Conservation (phyloP, 2,113 vertebrate species). For the Toxostoma redivivum region DNA sequence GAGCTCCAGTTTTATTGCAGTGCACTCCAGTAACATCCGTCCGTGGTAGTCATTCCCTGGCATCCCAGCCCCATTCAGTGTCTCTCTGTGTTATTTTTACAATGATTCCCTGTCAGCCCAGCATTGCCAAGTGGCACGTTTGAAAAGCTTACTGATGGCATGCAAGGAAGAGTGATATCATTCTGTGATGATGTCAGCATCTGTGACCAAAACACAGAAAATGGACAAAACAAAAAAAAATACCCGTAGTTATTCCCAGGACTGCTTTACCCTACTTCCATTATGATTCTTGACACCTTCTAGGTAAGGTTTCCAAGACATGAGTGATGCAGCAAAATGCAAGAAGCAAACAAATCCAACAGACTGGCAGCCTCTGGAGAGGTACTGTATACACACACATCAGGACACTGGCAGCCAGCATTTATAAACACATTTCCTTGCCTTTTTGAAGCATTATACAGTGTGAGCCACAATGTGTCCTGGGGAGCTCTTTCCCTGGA, state of each 20-base stretch:
- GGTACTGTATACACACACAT: neutral
- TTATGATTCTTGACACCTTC: neutral
- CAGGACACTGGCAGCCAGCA: neutral
- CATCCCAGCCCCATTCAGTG: neutral
- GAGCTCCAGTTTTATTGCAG: neutral
- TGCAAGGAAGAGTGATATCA: neutral
- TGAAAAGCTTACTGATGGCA: neutral
- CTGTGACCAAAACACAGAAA: neutral
- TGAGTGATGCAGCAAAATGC: neutral
- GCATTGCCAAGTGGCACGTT: neutral
- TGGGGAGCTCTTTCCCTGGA: neutral
- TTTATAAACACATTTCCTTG: neutral
- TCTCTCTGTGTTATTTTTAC: neutral
- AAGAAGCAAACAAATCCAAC: neutral
- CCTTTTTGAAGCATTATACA: neutral
- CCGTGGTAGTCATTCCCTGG: neutral
- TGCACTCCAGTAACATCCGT: neutral
- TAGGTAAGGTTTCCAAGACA: neutral
- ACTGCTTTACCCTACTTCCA: neutral
- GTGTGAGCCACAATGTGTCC: neutral
- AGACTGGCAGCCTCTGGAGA: neutral
- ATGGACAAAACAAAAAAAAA: neutral
- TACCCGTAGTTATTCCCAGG: fast-evolving
- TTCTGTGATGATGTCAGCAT: neutral
- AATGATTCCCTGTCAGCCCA: neutral